Evolutionary conservation across 2,113 vertebrate genomes (phyloP), one percentile per base, ranked within the genome.

Genomic region (Potamarius usumacintae): DNA sequence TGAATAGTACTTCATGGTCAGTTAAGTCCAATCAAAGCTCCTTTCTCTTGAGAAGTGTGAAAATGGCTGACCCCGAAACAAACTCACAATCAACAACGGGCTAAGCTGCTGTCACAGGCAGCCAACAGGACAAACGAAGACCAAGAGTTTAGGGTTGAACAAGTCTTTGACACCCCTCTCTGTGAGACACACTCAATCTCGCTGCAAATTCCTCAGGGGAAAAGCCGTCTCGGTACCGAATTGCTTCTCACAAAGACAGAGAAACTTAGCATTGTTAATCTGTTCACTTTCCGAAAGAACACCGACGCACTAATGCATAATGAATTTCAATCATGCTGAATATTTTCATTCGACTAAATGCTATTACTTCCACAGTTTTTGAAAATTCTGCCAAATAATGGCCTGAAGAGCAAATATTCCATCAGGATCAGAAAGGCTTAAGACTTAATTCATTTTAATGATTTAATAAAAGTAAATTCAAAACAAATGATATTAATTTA

Each of bases 151-250:
- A 67, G 53, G 58, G 85, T 76, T 7, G 50, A 86, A 71, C 60
- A 12, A 69, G 62, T 87, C 85, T 85, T 85, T n/a, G 30, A 60
- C 42, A 86, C 52, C 63, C 57, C 14, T 20, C 81, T 30, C 65
- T 86, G 72, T 87, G 83, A 87, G 69, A 78, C 85, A 71, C 78
- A 5, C 78, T 85, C 50, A 79, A 79, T 57, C 52, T n/a, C 27
- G 30, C 55, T 22, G 85, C 60, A 27, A 52, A 71, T 78, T 79
- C 30, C 34, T 63, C 72, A 60, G 65, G 89, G 25, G 71, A 71
- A 80, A 67, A 85, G 17, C n/a, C 25, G 67, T 74, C 65, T 72
- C 9, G 6, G 63, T 63, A 27, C 78, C 58, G 22, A 69, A 83
- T 65, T 48, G 25, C 25, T 67, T 80, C 53, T 58, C 52, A 74